Base-by-base conservation (phyloP, 64 coral and sea anemone species). In the Trachythela sp. region DNA sequence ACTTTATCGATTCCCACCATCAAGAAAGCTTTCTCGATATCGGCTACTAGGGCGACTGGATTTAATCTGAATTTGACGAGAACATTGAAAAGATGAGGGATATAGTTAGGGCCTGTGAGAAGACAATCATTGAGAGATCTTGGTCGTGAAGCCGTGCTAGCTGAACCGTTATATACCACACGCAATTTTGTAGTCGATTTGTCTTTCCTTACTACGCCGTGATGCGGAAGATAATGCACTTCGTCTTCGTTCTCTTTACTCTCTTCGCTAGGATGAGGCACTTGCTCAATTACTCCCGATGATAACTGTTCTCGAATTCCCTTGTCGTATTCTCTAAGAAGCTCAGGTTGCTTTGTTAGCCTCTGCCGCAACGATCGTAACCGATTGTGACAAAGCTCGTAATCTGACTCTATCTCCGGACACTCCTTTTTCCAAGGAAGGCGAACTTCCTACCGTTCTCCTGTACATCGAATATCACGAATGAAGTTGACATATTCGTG, bases 231-330 rank as follows among this genome's bases (percentile, higher is more conserved):
- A n/a, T n/a, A n/a, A n/a, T n/a, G n/a, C n/a, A n/a, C n/a, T n/a
- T n/a, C n/a, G n/a, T n/a, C n/a, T n/a, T n/a, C 48, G 7, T 49
- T 49, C 48, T 15, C 7, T 15, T 70, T 70, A 70, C 30, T 22
- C 4, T 70, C 64, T 49, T 88, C 68, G 17, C 85, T 50, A 17
- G 70, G 14, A 0, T 85, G 15, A 8, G 76, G 45, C 13, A 95
- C 86, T 76, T 83, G 92, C 36, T 92, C 91, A 43, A 92, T 27
- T 36, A 95, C 88, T 95, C 89, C 91, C 9, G 52, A 31, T 59
- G 90, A 85, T 17, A 88, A 54, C 88, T 95, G 94, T 48, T 95
- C 85, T 88, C 85, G 70, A 67, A 92, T 92, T 15, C 92, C 80
- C 24, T 85, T 84, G 87, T 95, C 89, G 40, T 91, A 95, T 40